phyloP scores from a whole-genome alignment of 2,113 vertebrate species.

The Ploceus nigricollis region DNA sequence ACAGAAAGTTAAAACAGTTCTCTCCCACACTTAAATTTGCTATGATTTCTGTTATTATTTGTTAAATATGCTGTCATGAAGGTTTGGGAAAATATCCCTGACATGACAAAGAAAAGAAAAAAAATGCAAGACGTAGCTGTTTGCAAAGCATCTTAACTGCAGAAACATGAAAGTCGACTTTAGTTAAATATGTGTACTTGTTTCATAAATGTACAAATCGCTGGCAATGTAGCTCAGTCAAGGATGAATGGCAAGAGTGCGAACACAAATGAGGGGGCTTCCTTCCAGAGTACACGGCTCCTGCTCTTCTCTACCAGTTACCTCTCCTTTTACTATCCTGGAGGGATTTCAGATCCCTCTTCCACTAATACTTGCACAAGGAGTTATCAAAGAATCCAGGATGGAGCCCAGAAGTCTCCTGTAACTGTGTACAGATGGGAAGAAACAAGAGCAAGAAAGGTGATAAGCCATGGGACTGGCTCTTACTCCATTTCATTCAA shows the following conservation, averaged over 20 bases:
- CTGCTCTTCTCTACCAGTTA: background rate
- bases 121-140: background rate
- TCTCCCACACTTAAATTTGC: background rate
- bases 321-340: background rate
- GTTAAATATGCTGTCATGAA: background rate
- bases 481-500: background rate
- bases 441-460: background rate
- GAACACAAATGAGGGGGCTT: background rate
- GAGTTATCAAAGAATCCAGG: background rate
- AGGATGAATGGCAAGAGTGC: background rate
- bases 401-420: background rate
- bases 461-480: rapidly evolving
- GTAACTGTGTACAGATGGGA: background rate
- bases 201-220: background rate
- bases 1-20: background rate
- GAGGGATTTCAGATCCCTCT: background rate
- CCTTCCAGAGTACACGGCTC: background rate
- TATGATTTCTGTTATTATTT: background rate
- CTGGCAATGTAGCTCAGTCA: background rate
- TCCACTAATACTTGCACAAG: background rate
- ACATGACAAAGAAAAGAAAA: background rate
- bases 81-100: background rate
- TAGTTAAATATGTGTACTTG: background rate
- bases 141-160: background rate
- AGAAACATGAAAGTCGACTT: background rate